phyloP scores from a whole-genome alignment of 2,888 invertebrate species.

The Apamea epomidion region DNA sequence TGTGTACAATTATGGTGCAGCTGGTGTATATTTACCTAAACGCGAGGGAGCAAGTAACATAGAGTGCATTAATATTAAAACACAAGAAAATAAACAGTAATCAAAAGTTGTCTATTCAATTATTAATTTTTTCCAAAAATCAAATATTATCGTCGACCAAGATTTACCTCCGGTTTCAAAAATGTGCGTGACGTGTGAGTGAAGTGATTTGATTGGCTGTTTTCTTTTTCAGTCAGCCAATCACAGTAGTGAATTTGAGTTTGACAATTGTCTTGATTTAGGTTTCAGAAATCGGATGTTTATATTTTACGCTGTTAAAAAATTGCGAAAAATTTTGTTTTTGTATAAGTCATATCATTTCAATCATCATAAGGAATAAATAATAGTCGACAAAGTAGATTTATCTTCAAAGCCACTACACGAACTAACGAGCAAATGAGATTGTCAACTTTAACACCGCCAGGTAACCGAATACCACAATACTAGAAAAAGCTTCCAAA shows the following conservation, averaged over 20 bases:
- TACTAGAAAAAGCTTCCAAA: constrained; percentile 68
- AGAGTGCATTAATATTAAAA: too few species aligned
- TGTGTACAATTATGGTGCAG: too few species aligned
- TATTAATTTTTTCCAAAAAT: too few species aligned
- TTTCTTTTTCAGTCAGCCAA: too few species aligned
- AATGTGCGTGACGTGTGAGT: neutral
- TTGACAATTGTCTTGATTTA: neutral
- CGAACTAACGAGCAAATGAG: constrained; percentile 26
- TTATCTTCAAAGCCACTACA: constrained; percentile 18
- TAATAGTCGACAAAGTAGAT: constrained; percentile 25
- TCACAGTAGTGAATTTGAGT: neutral
- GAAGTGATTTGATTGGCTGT: neutral
- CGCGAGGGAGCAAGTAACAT: too few species aligned
- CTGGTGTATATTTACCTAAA: too few species aligned
- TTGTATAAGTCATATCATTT: neutral
- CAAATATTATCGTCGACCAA: neutral
- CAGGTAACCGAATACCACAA: constrained; percentile 46
- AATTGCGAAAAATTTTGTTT: neutral
- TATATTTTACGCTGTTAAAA: too few species aligned
- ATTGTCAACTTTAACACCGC: constrained; percentile 43
- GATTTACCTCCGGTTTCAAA: neutral
- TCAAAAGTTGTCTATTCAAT: too few species aligned
- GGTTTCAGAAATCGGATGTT: neutral
- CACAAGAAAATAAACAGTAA: too few species aligned
- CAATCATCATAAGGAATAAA: neutral